Percentiles rank a stretch among this genome's conserved stretches.
Evolutionary conservation across 2,113 vertebrate genomes (phyloP).

Genomic region (Rhynchomys soricoides): DNA sequence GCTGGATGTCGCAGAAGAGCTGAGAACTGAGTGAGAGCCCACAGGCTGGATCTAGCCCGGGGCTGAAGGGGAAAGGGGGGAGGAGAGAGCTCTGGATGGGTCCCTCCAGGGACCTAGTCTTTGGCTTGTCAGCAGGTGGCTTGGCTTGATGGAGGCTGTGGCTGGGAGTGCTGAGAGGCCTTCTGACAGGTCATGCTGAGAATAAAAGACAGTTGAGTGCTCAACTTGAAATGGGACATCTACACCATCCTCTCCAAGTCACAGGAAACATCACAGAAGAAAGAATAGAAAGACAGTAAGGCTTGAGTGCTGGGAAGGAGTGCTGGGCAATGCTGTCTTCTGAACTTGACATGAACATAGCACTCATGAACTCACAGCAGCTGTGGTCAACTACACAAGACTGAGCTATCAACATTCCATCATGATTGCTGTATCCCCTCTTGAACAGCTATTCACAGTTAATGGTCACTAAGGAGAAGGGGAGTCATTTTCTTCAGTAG

Average conservation of each 20-base stretch:
- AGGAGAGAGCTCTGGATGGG: too few relatives aligned
- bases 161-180: too few relatives aligned
- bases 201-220: not conserved
- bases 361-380: not conserved
- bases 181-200: not conserved
- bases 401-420: not conserved
- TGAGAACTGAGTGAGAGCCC: too few relatives aligned
- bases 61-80: too few relatives aligned
- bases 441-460: not conserved
- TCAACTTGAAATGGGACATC: not conserved
- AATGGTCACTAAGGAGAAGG: not conserved
- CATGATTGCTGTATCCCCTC: not conserved
- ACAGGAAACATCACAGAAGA: not conserved
- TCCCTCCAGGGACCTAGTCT: too few relatives aligned
- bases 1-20: too few relatives aligned
- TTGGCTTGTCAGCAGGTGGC: too few relatives aligned
- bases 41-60: too few relatives aligned
- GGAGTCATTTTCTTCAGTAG: not conserved
- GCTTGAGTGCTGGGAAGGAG: not conserved
- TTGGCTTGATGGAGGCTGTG: too few relatives aligned
- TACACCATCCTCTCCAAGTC: not conserved
- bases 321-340: not conserved
- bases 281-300: not conserved
- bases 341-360: not conserved
- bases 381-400: not conserved